A percentile compares a stretch with the other conserved stretches of the same genome.
Conservation (phyloP, 2,888 invertebrate species). For the Branchinecta sandiegonensis region DNA sequence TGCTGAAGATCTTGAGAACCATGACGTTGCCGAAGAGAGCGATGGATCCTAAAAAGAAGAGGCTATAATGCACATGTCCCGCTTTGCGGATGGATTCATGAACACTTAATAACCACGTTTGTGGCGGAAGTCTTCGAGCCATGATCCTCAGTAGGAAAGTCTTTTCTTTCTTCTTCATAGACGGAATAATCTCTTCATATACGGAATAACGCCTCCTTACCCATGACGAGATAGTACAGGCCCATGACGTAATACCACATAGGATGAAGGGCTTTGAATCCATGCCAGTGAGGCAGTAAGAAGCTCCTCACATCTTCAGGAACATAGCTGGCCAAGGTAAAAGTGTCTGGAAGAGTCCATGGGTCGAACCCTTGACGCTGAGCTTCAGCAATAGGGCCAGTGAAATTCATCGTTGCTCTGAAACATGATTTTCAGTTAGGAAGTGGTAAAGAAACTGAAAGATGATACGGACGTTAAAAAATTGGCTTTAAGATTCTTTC, state of each 20-base stretch:
- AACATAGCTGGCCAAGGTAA: conserved; percentile 23
- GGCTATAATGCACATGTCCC: no score
- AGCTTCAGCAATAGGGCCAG: conserved; percentile 21
- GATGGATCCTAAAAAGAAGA: conserved; percentile 16
- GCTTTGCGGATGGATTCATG: no score
- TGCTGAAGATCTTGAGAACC: conserved; percentile 23
- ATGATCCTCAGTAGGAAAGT: no score
- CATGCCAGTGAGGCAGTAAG: conserved; percentile 28
- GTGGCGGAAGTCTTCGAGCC: no score
- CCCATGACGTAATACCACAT: conserved; percentile 28
- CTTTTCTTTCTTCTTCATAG: no score
- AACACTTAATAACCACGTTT: no score
- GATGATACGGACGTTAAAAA: no score
- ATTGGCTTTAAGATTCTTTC: no score
- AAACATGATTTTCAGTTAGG: no score
- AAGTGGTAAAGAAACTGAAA: no score
- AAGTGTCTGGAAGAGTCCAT: conserved; percentile 24
- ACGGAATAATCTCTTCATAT: no score
- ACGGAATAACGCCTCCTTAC: conserved; percentile 15
- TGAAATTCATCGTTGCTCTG: conserved; percentile 18
- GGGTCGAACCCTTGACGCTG: conserved; percentile 23
- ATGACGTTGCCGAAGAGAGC: conserved; percentile 22
- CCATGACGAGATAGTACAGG: conserved; percentile 26
- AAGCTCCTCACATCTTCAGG: conserved; percentile 23
- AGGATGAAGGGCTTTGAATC: conserved; percentile 28